A percentile compares a stretch with the other conserved stretches of the same genome.
phyloP scores from a whole-genome alignment of 2,888 invertebrate genomes.

The Pseudococcus jackbeardsleyi region DNA sequence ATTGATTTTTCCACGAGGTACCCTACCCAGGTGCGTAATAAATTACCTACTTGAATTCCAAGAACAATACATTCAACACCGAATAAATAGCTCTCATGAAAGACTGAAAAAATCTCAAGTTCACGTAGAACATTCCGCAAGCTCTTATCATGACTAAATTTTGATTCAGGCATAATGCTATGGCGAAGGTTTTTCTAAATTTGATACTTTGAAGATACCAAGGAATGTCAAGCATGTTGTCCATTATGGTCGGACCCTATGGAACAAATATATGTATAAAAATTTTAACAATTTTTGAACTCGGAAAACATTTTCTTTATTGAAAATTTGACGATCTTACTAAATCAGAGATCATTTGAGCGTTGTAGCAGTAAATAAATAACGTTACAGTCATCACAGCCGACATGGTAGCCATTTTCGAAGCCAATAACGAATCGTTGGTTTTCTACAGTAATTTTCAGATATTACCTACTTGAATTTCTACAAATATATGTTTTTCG shows the following conservation, averaged over 20 bases:
- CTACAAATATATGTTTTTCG: too few species aligned
- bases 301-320: too few species aligned
- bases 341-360: constrained; percentile 31
- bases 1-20: too few species aligned
- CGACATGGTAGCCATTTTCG: constrained; percentile 7
- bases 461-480: too few species aligned
- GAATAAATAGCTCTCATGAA: constrained; percentile 34
- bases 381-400: not conserved
- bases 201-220: not conserved
- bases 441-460: constrained; percentile 4
- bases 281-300: not conserved
- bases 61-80: not conserved
- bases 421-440: not conserved
- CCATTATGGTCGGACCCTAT: not conserved
- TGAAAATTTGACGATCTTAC: not conserved
- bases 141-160: not conserved
- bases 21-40: too few species aligned
- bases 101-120: constrained; percentile 13
- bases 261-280: not conserved
- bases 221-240: constrained; percentile 1
- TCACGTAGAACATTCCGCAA: constrained; percentile 2
- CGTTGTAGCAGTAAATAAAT: constrained; percentile 39
- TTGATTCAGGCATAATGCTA: not conserved
- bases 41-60: not conserved
- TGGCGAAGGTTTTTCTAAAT: not conserved